Base-by-base conservation (phyloP, 2,113 vertebrate species). In the Helogale parvula region DNA sequence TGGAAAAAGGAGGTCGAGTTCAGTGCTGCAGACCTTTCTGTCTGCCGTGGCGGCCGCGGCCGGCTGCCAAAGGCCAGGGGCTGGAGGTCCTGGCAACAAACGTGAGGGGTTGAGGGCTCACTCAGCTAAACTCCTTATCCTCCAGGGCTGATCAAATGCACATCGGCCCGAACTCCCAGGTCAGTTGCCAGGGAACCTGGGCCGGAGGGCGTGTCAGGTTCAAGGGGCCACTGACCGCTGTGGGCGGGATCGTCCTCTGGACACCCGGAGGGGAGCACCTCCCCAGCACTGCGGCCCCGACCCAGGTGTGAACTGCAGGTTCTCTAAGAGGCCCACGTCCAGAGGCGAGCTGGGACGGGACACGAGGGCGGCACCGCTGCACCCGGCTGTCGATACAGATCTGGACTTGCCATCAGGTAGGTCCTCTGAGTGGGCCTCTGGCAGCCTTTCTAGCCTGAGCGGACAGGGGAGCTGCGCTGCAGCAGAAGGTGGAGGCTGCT, bases 11-110 rank as follows among this genome's bases (percentile, higher is more conserved):
- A 33, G 79, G 85, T 65, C 0, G 71, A 92, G 90, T 90, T 97
- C 97, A 98, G 76, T 94, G 98, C 98, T 96, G 98, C 93, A 94
- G 94, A 98, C 88, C 95, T 98, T 98, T 97, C 97, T 88, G 72
- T 97, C 98, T 69, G 92, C n/a, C 94, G 97, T 83, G 97, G 97
- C 97, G 31, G 0, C 89, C 31, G 68, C n/a, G 33, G 92, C 83
- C 92, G 0, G 84, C 97, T 92, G 54, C 84, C 29, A 35, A 93
- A 92, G 93, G 92, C 92, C 0, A 11, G 63, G 80, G 65, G 95
- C 94, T 94, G 82, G 47, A 77, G 57, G 93, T 52, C 66, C 95
- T 65, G 96, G 95, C 82, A 97, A 47, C 38, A 88, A 96, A 91
- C 23, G 33, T 0, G 65, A 71, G 90, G 82, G 92, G 97, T 82